A percentile compares a stretch with the other conserved stretches of the same genome.
phyloP scores from a whole-genome alignment of 2,113 vertebrate species.

The Xerus inauris region DNA sequence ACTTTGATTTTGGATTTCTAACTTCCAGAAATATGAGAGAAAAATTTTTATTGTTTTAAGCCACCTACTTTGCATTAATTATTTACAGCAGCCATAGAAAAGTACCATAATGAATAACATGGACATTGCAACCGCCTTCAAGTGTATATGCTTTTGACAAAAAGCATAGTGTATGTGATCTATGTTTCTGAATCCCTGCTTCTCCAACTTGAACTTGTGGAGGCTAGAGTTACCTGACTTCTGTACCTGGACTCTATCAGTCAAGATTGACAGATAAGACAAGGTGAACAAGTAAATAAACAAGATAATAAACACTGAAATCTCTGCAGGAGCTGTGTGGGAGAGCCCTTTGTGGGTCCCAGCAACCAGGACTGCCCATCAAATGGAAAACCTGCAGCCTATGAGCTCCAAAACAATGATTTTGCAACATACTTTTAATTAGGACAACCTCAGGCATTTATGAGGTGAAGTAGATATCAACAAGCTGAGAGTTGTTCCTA shows the following conservation, averaged over 20 bases:
- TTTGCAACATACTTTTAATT: not conserved
- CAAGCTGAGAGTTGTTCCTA: not conserved
- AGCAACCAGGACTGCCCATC: not conserved
- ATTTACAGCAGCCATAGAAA: not conserved
- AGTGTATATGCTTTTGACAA: too few relatives aligned
- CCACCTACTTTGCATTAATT: not conserved
- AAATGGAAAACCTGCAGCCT: not conserved
- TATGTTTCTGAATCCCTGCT: not conserved
- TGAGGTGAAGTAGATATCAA: not conserved
- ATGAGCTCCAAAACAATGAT: not conserved
- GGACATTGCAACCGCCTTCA: not conserved
- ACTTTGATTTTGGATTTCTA: not conserved
- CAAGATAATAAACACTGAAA: not conserved
- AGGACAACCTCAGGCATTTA: not conserved
- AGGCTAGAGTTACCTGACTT: not conserved
- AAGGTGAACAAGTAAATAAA: not conserved
- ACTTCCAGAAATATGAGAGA: not conserved
- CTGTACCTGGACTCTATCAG: not conserved
- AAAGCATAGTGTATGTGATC: rapidly evolving
- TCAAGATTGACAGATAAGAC: not conserved
- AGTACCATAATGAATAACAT: not conserved
- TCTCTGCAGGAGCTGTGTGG: not conserved
- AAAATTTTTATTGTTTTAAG: constrained; percentile 15
- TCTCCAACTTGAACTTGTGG: not conserved
- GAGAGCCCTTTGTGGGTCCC: not conserved